These are phyloP conservation scores for Watsonalla cultraria DNA, from an alignment of 2,888 invertebrate genomes.

Conservation along the genomic window DNA sequence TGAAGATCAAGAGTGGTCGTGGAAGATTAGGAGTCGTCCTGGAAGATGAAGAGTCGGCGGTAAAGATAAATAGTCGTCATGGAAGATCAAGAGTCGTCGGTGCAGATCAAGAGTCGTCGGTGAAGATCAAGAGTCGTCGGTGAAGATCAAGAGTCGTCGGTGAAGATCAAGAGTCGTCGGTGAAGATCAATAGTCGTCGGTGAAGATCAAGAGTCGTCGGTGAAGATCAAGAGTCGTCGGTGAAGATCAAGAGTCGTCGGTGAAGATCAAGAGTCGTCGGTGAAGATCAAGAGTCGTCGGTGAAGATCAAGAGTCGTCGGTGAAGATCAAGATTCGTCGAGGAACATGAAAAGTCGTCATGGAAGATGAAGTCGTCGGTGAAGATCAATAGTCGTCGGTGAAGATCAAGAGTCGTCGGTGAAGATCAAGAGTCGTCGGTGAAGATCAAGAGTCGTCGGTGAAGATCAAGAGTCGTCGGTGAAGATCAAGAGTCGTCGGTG, in stretches of 20 bases:
- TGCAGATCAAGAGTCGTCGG: not conserved
- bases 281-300: not conserved
- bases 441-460: not conserved
- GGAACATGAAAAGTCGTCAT: not conserved
- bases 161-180: not conserved
- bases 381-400: not conserved
- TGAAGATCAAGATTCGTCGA: not conserved
- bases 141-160: not conserved
- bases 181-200: not conserved
- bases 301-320: not conserved
- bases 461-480: not conserved
- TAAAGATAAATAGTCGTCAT: not conserved
- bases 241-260: not conserved
- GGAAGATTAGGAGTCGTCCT: not conserved
- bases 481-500: not conserved
- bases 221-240: not conserved
- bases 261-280: not conserved
- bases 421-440: not conserved
- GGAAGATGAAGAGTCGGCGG: not conserved
- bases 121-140: not conserved
- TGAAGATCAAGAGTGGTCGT: not conserved
- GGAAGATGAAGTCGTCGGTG: not conserved
- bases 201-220: not conserved
- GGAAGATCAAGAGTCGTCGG: conserved; percentile 3
- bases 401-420: not conserved